Evolutionary conservation across 2,888 invertebrate species (phyloP), one percentile per base, ranked within the genome.

Genomic region (Dichetophora obliterata): DNA sequence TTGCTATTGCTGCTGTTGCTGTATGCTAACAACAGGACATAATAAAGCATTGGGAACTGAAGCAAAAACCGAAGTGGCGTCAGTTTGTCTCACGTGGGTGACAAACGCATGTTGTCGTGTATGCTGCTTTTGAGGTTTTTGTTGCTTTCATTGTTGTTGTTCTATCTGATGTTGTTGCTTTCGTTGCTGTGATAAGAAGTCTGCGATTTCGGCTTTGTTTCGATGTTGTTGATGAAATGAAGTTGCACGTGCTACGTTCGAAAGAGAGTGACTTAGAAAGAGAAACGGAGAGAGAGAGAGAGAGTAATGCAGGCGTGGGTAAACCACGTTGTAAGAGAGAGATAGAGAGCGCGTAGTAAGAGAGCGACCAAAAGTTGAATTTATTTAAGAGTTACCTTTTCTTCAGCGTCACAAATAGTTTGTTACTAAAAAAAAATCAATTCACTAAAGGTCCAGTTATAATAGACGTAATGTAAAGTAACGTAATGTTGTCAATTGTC

Each of bases 161-260:
- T 50, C 27, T 43, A 16, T 16, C 14, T 73, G 27, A 19, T 43
- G 14, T 63, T 31, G 37, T 37, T 65, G 16, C 27, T 48, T 65
- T 34, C 11, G 65, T 52, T n/a, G 31, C 34, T 50, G 54, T 27
- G 61, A 27, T 63, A 63, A 63, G 63, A 63, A 63, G 14, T 31
- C 27, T 57, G 19, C 73, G 37, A 54, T 65, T 43, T 24, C 48
- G 3, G 27, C 16, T 19, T 63, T 50, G 48, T 54, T 57, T 59
- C 24, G 27, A 8, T 71, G 27, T 54, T 4, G 37, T 50, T 70
- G 75, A 24, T 74, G 57, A 43, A 19, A 22, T 24, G 31, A 22
- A 24, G n/a, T 65, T 48, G 72, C 76, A 72, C 72, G 76, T 76
- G 76, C 50, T 76, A 34, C 72, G 72, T 76, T 57, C 72, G 66